Evolutionary conservation across 2,113 vertebrate genomes (phyloP).

Genomic region (Cynopterus brachyotis): DNA sequence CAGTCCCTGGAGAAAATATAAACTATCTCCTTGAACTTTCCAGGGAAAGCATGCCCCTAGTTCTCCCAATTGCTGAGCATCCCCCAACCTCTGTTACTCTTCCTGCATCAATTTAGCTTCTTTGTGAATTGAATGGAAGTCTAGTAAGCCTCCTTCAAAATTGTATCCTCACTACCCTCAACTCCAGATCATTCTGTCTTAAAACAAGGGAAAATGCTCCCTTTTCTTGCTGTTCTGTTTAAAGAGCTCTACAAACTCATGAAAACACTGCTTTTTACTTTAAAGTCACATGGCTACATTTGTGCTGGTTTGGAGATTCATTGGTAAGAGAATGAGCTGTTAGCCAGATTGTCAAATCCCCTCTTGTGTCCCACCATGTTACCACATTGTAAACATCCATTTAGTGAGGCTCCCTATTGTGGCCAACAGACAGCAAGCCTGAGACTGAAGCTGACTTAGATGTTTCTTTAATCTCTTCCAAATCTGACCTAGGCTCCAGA

Average conservation of each 20-base stretch:
- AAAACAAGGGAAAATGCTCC: not conserved
- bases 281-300: not conserved
- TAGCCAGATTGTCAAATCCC: not conserved
- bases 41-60: not conserved
- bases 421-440: not conserved
- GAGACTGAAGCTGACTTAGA: not conserved
- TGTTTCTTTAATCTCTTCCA: not conserved
- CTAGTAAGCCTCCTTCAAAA: not conserved
- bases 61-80: not conserved
- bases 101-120: not conserved
- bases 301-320: not conserved
- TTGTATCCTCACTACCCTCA: not conserved
- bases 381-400: accelerated
- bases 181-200: not conserved
- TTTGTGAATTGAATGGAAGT: not conserved
- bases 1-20: not conserved
- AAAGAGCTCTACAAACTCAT: not conserved
- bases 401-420: not conserved
- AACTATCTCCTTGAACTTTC: not conserved
- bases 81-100: not conserved
- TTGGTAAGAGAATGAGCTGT: not conserved
- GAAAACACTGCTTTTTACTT: not conserved
- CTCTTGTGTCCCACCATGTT: not conserved
- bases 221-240: not conserved
- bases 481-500: not conserved